These are phyloP conservation scores for Apotomis turbidana DNA, from an alignment of 2,888 invertebrate genomes.

Conservation along the genomic window DNA sequence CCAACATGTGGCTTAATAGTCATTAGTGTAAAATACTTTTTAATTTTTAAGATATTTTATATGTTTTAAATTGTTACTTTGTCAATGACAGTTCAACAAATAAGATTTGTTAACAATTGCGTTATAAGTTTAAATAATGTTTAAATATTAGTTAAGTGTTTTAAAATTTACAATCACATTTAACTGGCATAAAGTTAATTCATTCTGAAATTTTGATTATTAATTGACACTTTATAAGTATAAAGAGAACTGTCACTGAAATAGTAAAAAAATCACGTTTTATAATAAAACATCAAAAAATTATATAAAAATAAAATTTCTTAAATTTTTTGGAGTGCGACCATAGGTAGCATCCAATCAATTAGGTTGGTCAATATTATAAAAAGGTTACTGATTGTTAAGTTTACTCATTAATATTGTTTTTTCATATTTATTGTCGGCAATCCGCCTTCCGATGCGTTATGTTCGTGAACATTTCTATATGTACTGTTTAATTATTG, in stretches of 20 bases:
- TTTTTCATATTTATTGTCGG: constrained; percentile 55
- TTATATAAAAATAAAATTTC: too few relatives aligned
- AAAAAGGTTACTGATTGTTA: not conserved
- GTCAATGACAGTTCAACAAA: not conserved
- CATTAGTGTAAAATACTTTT: constrained; percentile 43
- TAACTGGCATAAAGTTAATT: not conserved
- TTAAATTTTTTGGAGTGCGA: not conserved
- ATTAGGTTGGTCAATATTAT: constrained; percentile 27
- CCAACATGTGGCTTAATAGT: constrained; percentile 54
- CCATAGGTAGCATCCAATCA: not conserved
- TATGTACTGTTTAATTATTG: constrained; percentile 5
- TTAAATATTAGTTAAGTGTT: too few relatives aligned
- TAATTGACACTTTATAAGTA: not conserved
- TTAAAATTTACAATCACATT: too few relatives aligned
- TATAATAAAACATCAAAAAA: not conserved
- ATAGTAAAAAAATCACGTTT: not conserved
- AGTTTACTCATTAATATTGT: constrained; percentile 15
- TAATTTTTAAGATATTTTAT: constrained; percentile 26
- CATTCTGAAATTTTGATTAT: too few relatives aligned
- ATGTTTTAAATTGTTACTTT: constrained; percentile 32
- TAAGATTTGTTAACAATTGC: too few relatives aligned
- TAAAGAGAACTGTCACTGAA: not conserved
- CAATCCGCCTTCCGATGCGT: constrained; percentile 61
- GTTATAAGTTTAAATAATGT: too few relatives aligned
- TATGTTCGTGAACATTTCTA: constrained; percentile 15